These are phyloP conservation scores for Drosophila mauritiana DNA, from an alignment of 1,140 invertebrate species.

Conservation along the genomic window DNA sequence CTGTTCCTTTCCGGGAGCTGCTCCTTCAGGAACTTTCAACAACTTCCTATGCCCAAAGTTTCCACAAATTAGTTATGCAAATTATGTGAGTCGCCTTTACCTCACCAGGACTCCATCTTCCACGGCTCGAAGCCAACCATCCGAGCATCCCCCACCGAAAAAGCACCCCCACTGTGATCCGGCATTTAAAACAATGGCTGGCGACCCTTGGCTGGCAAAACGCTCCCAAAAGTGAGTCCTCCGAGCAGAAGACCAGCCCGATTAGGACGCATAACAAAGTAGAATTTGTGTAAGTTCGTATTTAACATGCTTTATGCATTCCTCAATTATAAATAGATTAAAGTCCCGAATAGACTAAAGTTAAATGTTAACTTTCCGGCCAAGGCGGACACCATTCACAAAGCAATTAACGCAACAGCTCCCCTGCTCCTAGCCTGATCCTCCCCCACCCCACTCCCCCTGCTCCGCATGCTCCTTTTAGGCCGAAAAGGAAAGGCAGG, in stretches of 20 bases:
- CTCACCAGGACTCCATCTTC: constrained; percentile 43
- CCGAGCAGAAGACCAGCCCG: constrained; percentile 50
- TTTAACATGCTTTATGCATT: constrained; percentile 82
- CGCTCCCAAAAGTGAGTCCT: constrained; percentile 43
- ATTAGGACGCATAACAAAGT: constrained; percentile 81
- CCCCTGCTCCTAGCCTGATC: not conserved
- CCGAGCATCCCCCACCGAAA: not conserved
- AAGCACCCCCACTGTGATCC: constrained; percentile 47
- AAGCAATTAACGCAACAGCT: constrained; percentile 75
- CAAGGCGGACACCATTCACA: constrained; percentile 80
- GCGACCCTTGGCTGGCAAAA: constrained; percentile 36
- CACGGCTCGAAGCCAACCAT: constrained; percentile 34
- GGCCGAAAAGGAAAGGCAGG: constrained; percentile 51
- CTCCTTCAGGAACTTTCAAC: constrained; percentile 77
- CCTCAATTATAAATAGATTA: constrained; percentile 83
- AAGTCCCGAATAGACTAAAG: constrained; percentile 82
- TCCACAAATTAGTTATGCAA: constrained; percentile 82
- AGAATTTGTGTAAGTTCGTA: constrained; percentile 83
- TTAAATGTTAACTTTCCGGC: constrained; percentile 82
- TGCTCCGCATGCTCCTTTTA: not conserved
- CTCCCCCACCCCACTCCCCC: not conserved
- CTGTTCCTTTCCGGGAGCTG: constrained; percentile 35
- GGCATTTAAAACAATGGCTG: constrained; percentile 75
- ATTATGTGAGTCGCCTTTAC: constrained; percentile 80
- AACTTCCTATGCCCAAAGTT: constrained; percentile 81